Percentiles rank a stretch among this genome's conserved stretches.
These are phyloP conservation scores for Calameuta idolon DNA, from an alignment of 2,888 invertebrate species.

Conservation along the genomic window DNA sequence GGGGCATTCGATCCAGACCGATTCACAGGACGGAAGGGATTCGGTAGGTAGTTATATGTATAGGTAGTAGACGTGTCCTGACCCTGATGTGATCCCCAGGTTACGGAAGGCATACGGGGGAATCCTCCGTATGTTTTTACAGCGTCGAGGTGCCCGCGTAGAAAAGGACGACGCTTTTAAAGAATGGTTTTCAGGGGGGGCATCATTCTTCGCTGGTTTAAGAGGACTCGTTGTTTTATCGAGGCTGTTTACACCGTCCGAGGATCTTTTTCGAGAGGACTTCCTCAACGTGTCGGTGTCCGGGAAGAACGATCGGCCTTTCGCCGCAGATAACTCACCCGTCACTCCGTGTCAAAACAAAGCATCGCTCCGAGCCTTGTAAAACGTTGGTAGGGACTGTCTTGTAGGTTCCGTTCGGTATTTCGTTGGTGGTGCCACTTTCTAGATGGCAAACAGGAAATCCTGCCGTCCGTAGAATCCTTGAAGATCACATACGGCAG, in stretches of 20 bases:
- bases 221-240: slow-evolving; percentile 50
- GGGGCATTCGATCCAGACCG: neutral
- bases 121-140: slow-evolving; percentile 40
- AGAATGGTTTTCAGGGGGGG: slow-evolving; percentile 57
- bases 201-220: slow-evolving; percentile 57
- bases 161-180: slow-evolving; percentile 44
- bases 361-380: slow-evolving; percentile 34
- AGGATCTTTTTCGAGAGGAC: slow-evolving; percentile 55
- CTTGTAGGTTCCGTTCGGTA: neutral
- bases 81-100: neutral
- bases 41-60: neutral
- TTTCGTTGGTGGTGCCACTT: neutral
- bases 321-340: slow-evolving; percentile 51
- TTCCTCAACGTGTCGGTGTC: slow-evolving; percentile 47
- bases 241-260: slow-evolving; percentile 56
- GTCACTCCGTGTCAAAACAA: slow-evolving; percentile 54
- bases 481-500: neutral
- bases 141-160: slow-evolving; percentile 31
- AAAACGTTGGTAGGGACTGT: neutral
- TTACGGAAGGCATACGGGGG: neutral
- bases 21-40: neutral
- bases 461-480: neutral
- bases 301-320: slow-evolving; percentile 52
- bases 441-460: neutral
- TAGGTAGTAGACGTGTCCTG: neutral